These are phyloP conservation scores for Tigriopus californicus DNA, from an alignment of 2,888 invertebrate genomes.

Conservation along the genomic window DNA sequence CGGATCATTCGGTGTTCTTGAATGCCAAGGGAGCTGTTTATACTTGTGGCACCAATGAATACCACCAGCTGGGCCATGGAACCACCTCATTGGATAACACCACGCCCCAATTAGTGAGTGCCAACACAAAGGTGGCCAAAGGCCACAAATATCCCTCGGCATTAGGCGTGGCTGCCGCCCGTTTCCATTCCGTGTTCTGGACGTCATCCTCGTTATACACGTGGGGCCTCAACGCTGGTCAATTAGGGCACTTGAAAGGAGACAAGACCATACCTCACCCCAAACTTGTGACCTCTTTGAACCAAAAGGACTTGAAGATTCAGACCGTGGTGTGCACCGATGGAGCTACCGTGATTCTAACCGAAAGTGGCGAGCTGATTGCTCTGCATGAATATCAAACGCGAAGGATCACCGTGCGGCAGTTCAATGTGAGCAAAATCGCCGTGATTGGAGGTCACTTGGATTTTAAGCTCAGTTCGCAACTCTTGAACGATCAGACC, in stretches of 20 bases:
- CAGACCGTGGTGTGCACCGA: background rate
- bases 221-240: conserved; percentile 11
- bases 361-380: background rate
- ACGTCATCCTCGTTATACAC: background rate
- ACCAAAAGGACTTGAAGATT: background rate
- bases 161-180: background rate
- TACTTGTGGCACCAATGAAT: conserved; percentile 1
- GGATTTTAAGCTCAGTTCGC: background rate
- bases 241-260: conserved; percentile 3
- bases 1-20: conserved; percentile 1
- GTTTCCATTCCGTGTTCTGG: conserved; percentile 3
- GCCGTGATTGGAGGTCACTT: background rate
- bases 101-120: background rate
- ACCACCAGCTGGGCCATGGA: background rate
- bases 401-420: background rate
- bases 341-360: background rate
- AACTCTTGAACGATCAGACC: background rate
- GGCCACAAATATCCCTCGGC: background rate
- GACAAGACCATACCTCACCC: background rate
- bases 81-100: background rate
- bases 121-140: too few species aligned
- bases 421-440: background rate
- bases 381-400: background rate
- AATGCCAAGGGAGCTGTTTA: background rate
- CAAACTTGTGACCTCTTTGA: background rate